These are phyloP conservation scores for Laspeyria flexula DNA, from an alignment of 2,888 invertebrate genomes.

Conservation along the genomic window DNA sequence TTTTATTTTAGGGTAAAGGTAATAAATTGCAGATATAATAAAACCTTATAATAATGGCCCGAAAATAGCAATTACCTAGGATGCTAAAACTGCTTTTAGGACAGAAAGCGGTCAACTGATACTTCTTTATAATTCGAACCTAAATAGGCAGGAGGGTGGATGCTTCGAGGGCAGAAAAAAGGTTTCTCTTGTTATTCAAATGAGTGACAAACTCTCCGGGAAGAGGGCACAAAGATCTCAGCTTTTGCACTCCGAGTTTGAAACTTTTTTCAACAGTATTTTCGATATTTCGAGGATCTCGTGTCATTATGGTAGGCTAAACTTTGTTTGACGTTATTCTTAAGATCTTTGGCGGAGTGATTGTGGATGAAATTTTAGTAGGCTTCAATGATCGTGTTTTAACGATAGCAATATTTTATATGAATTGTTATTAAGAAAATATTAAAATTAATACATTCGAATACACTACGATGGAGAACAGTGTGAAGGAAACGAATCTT, in stretches of 20 bases:
- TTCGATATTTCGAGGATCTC: slow-evolving; percentile 45
- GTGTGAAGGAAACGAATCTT: no score
- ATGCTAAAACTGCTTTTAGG: neutral
- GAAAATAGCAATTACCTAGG: neutral
- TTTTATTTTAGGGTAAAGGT: no score
- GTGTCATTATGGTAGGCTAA: slow-evolving; percentile 21
- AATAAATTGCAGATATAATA: no score
- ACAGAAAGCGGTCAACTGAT: slow-evolving; percentile 8
- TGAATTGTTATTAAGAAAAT: no score
- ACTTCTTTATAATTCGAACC: slow-evolving; percentile 34
- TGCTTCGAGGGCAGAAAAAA: slow-evolving; percentile 58
- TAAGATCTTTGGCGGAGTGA: neutral
- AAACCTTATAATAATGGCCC: no score
- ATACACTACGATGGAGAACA: no score
- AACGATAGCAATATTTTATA: no score
- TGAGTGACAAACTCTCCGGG: slow-evolving; percentile 68
- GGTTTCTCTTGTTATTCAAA: slow-evolving; percentile 81
- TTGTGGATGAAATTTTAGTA: slow-evolving; percentile 1
- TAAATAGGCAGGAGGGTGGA: slow-evolving; percentile 14
- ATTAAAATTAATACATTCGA: no score
- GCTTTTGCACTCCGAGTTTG: slow-evolving; percentile 59
- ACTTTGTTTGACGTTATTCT: slow-evolving; percentile 16
- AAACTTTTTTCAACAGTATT: slow-evolving; percentile 58
- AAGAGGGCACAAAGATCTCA: slow-evolving; percentile 56
- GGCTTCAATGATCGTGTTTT: neutral